Base-by-base conservation (phyloP, 2,113 vertebrate genomes). In the Hystrix brachyura region DNA sequence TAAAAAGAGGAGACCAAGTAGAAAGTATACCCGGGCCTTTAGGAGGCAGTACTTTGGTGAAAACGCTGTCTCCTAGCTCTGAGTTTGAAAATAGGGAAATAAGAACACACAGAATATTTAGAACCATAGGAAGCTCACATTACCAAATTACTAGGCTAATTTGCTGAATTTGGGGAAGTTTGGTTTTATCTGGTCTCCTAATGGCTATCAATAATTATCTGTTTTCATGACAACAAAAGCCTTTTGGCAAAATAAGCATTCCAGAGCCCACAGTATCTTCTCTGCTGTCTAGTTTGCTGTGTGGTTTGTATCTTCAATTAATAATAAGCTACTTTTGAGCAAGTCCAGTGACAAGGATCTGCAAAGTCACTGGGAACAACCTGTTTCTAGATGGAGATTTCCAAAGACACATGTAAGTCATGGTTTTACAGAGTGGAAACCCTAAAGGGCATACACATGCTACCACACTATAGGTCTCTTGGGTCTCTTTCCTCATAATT, bases 391-490 rank as follows among this genome's bases (percentile, higher is more conserved):
- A 69, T 13, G 64, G 19, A 18, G 34, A 43, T 85, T 93, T 95
- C 90, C 78, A 87, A 72, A 38, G 95, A 18, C 90, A 96, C 38
- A 78, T 57, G 69, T 94, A 80, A 93, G 69, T 95, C 72, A 92
- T 62, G n/a, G 46, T 92, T 97, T 91, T 91, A 92, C 2, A 80
- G 65, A n/a, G 72, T 87, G 15, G 88, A 95, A 93, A 62, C 0
- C 0, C 60, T 83, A 82, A 97, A 92, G 51, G 78, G 64, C 2
- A 90, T 83, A 64, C 0, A 0, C 17, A 62, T 64, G 87, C 48
- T 62, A 85, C 25, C 27, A 94, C 69, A 87, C 19, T 57, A 74
- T 67, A 74, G 53, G 67, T 92, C 90, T 48, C 46, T 83, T 65
- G 95, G 86, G 76, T 96, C 1, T 0, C 71, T n/a, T 95, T 97